Base-by-base conservation (phyloP, 2,797 vertebrate genomes). In the Tragelaphus eurycerus region DNA sequence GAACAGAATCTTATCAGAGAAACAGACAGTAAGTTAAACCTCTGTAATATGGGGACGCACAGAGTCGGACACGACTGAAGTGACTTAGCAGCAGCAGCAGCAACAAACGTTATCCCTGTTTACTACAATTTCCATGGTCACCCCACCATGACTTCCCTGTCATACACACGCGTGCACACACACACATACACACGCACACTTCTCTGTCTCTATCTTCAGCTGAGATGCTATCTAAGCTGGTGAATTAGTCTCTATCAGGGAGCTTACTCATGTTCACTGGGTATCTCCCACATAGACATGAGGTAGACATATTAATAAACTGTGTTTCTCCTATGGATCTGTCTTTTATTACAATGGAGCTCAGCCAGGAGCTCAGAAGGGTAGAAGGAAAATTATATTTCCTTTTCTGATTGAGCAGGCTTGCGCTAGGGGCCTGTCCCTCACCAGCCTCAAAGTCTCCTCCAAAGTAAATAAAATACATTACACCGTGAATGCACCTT, bases 401-500 rank as follows among this genome's bases (percentile, higher is more conserved):
- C 38, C 43, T 48, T 25, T 62, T 74, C n/a, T 19, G 46, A 25
- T 48, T 19, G 46, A 86, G 6, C 67, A 5, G 12, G 16, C 16
- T 15, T 9, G 9, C 2, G 0, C 4, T 9, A 31, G 25, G 19
- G 4, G 25, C 25, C 15, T 16, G 0, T 15, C 25, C n/a, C 25
- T 64, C 3, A 1, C 16, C 21, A 25, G 4, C 8, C 3, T 15
- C 19, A 13, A 1, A 43, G 27, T 11, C 6, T 15, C 25, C 48
- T 16, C 17, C 9, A 52, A 6, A 0, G 2, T 21, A 52, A 27
- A 7, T 1, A 5, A 4, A 57, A 43, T 16, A n/a, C 55, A 57
- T 48, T 1, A 31, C 3, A 15, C 16, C 3, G 3, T 0, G 17
- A 8, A 71, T 13, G 7, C 4, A 0, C 5, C 27, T 48, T 6